Percentiles rank a stretch among this genome's conserved stretches.
Conservation (phyloP, 2,113 vertebrate species). For the Chaenocephalus aceratus region DNA sequence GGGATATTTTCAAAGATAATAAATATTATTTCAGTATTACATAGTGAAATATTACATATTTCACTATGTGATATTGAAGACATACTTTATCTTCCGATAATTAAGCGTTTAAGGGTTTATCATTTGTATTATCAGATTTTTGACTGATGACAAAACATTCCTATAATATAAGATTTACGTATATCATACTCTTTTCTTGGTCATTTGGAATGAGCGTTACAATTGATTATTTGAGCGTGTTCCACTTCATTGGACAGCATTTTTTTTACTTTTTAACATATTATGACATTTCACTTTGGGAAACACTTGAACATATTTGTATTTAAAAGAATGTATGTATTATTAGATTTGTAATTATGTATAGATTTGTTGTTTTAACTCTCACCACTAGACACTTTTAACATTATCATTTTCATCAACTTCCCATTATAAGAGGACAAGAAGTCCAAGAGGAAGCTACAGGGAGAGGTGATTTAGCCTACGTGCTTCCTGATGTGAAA, state of each 20-base stretch:
- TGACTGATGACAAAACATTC: neutral
- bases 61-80: too few species aligned
- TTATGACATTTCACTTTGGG: too few species aligned
- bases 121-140: neutral
- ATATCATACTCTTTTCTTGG: neutral
- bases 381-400: conserved; percentile 18
- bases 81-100: neutral
- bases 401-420: neutral
- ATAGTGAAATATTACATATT: too few species aligned
- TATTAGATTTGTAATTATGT: too few species aligned
- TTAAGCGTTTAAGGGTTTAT: neutral
- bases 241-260: too few species aligned
- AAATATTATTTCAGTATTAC: too few species aligned
- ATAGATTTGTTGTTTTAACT: too few species aligned
- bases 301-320: too few species aligned
- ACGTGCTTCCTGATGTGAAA: conserved; percentile 63
- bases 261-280: neutral
- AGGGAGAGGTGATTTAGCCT: conserved; percentile 5
- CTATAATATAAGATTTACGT: neutral
- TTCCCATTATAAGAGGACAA: neutral
- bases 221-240: neutral
- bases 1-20: too few species aligned
- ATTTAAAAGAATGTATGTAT: too few species aligned
- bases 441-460: conserved; percentile 19
- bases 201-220: neutral